Evolutionary conservation across 2,888 invertebrate species (phyloP).

Genomic region (Agrilus biguttatus): DNA sequence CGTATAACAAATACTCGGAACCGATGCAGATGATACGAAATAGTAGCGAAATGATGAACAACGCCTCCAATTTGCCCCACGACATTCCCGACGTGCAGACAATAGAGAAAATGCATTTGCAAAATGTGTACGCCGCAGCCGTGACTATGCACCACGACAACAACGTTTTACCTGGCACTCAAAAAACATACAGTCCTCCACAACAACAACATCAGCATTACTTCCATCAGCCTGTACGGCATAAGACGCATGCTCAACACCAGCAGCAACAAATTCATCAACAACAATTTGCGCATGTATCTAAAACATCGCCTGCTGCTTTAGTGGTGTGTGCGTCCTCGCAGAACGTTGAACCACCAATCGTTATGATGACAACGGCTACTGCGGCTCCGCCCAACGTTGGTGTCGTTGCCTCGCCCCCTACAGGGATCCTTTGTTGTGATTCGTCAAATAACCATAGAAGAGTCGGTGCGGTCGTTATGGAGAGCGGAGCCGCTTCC

Average conservation of each 20-base stretch:
- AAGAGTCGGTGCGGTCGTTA: background rate
- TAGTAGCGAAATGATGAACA: conserved; percentile 3
- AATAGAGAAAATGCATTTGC: conserved; percentile 36
- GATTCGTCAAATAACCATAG: conserved; percentile 4
- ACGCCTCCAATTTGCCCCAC: conserved; percentile 21
- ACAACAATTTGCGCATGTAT: background rate
- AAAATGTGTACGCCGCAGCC: conserved; percentile 15
- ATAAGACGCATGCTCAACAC: background rate
- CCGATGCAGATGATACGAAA: conserved; percentile 1
- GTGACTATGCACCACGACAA: conserved; percentile 12
- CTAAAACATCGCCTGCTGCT: background rate
- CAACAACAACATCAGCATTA: too few species aligned
- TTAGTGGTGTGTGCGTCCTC: background rate
- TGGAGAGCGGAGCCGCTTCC: background rate
- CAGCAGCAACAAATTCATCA: too few species aligned
- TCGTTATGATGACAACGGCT: background rate
- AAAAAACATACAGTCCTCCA: too few species aligned
- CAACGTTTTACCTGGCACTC: background rate
- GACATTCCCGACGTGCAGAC: conserved; percentile 34
- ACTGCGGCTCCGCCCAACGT: background rate
- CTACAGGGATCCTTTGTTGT: conserved; percentile 8
- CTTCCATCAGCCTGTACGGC: too few species aligned
- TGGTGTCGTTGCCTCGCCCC: conserved; percentile 1
- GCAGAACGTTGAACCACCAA: background rate
- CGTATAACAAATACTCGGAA: background rate